phyloP scores from a whole-genome alignment of 2,888 invertebrate genomes.

The Caprella mutica region DNA sequence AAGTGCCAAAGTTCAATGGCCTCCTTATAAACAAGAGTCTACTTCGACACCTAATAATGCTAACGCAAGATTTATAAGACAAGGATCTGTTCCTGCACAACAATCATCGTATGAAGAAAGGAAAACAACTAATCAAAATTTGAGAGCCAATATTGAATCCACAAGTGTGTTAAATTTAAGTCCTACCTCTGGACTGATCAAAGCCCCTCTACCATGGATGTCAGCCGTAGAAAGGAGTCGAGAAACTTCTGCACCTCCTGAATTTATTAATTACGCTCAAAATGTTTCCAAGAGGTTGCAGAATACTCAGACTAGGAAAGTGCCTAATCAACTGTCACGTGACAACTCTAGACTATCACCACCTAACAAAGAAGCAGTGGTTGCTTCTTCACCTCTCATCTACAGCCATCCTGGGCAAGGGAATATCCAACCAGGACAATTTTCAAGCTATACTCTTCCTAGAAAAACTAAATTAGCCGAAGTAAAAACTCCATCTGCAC shows the following conservation, averaged over 20 bases:
- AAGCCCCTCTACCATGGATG: constrained; percentile 33
- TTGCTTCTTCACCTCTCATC: neutral
- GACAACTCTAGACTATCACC: constrained; percentile 1
- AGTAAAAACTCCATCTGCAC: neutral
- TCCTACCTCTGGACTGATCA: constrained; percentile 22
- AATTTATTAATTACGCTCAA: constrained; percentile 13
- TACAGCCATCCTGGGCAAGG: neutral
- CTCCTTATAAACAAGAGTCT: too few species aligned
- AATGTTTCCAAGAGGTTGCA: constrained; percentile 5
- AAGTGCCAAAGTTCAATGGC: too few species aligned
- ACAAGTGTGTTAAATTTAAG: constrained; percentile 14
- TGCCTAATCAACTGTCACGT: neutral
- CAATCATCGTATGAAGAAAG: too few species aligned
- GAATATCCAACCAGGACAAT: neutral
- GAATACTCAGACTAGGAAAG: constrained; percentile 8
- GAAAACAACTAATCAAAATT: too few species aligned
- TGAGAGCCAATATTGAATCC: constrained; percentile 3
- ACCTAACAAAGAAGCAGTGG: neutral
- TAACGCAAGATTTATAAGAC: too few species aligned
- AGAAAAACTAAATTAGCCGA: neutral
- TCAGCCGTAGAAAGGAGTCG: constrained; percentile 10
- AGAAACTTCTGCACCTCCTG: constrained; percentile 29
- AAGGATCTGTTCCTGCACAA: constrained; percentile 8
- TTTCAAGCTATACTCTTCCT: neutral
- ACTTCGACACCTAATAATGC: too few species aligned